Conservation (phyloP, 2,888 invertebrate species). For the Pheosia gnoma region DNA sequence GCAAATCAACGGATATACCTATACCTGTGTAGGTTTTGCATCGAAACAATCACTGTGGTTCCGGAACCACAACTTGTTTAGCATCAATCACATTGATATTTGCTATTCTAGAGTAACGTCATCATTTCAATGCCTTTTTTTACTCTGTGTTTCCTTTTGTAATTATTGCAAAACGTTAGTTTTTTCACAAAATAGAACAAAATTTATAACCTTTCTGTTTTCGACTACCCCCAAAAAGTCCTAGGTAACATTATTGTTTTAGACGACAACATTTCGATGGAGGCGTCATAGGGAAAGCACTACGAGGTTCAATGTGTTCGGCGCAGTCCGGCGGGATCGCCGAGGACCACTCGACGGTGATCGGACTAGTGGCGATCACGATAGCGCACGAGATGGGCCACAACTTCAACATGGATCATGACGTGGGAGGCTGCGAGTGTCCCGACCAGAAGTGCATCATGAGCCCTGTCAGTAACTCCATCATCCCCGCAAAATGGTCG, state of each 20-base stretch:
- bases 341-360: slow-evolving; percentile 1
- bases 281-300: slow-evolving; percentile 98
- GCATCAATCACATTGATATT: no score
- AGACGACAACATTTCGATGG: slow-evolving; percentile 94
- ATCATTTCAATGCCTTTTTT: no score
- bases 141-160: no score
- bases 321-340: slow-evolving; percentile 81
- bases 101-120: no score
- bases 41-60: no score
- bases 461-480: slow-evolving; percentile 92
- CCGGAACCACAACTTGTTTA: no score
- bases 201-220: no score
- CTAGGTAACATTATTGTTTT: slow-evolving; percentile 47
- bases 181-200: no score
- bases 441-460: slow-evolving; percentile 96
- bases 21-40: no score
- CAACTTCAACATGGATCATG: slow-evolving; percentile 22
- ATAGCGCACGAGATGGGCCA: slow-evolving; percentile 27
- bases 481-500: slow-evolving; percentile 95
- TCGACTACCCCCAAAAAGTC: no score
- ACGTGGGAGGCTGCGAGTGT: slow-evolving; percentile 89
- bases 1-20: no score
- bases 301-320: slow-evolving; percentile 98
- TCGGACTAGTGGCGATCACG: slow-evolving; percentile 12
- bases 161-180: no score